A percentile compares a stretch with the other conserved stretches of the same genome.
These are phyloP conservation scores for Panthera tigris DNA, from an alignment of 2,113 vertebrate genomes.

Conservation along the genomic window DNA sequence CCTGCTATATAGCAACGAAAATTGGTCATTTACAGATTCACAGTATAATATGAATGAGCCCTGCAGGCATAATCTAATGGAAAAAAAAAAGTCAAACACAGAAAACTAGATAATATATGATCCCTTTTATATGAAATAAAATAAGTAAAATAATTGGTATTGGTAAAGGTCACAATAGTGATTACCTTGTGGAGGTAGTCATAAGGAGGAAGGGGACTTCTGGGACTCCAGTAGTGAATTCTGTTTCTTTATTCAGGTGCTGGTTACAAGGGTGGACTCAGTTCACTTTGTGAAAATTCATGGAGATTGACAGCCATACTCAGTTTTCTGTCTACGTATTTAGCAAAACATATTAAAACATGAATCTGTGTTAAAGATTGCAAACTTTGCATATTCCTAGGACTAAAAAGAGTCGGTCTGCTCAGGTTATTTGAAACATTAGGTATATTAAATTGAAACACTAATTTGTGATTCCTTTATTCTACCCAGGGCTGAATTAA, in stretches of 20 bases:
- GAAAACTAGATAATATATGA: background rate
- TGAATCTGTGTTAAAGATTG: background rate
- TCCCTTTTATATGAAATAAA: background rate
- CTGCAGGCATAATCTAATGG: no score
- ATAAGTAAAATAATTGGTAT: background rate
- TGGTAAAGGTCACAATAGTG: background rate
- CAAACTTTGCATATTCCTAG: background rate
- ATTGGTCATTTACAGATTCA: background rate
- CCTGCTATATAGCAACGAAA: background rate
- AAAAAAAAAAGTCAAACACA: background rate
- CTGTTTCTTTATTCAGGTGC: background rate
- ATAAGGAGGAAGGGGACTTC: background rate
- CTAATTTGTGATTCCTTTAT: background rate
- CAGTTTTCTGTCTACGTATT: background rate
- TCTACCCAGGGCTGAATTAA: background rate
- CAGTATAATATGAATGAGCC: background rate
- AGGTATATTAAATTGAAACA: background rate
- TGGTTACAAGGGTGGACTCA: background rate
- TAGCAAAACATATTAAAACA: background rate
- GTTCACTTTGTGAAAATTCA: background rate
- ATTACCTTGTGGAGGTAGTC: background rate
- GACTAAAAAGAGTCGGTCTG: background rate
- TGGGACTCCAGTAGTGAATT: background rate
- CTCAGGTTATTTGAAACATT: background rate
- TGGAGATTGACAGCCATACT: background rate